Base-by-base conservation (phyloP, 1,140 invertebrate genomes). In the Trichomalopsis sarcophagae region DNA sequence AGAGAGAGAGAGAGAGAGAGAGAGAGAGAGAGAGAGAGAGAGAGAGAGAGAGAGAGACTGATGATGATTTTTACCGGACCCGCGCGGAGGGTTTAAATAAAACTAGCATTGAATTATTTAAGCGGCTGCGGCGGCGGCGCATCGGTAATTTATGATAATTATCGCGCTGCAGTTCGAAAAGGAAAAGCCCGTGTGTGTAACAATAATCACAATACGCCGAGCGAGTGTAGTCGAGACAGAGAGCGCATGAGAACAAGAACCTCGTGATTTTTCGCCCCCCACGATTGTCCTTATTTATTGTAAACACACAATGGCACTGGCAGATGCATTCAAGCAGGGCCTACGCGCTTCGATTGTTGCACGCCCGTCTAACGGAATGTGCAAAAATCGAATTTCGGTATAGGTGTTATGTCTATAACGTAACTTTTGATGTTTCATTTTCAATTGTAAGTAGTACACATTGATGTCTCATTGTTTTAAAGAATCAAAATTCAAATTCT, bases 81-180 rank as follows among this genome's bases (percentile, higher is more conserved):
- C 7, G 21, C 1, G 27, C 0, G 2, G 2, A 10, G 75, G 33
- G 30, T 30, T 44, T 44, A 47, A 81, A 73, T 73, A 81, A 71
- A 71, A 17, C 79, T 50, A 71, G 79, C 50, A 74, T 77, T 83
- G 27, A 79, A 84, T 79, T 78, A 73, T 79, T 73, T 68, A 66
- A 78, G 40, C 13, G 27, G 36, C 33, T 36, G 33, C 13, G 21
- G 36, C 30, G 40, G 44, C 30, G 40, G 44, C 74, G 47, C 50
- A 84, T 79, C 76, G 27, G 40, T 80, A 66, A 84, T 80, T 84
- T 84, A 84, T 62, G 83, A 74, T 84, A 74, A 75, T 75, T 80
- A 80, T 84, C 77, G 30, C 55, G 21, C 23, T 50, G 40, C 27
- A 66, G 14, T 2, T 11, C 36, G 33, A 62, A 78, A 78, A 83